Percentiles rank a stretch among this genome's conserved stretches.
Evolutionary conservation across 2,888 invertebrate genomes (phyloP).

Genomic region (Melanostoma mellinum): DNA sequence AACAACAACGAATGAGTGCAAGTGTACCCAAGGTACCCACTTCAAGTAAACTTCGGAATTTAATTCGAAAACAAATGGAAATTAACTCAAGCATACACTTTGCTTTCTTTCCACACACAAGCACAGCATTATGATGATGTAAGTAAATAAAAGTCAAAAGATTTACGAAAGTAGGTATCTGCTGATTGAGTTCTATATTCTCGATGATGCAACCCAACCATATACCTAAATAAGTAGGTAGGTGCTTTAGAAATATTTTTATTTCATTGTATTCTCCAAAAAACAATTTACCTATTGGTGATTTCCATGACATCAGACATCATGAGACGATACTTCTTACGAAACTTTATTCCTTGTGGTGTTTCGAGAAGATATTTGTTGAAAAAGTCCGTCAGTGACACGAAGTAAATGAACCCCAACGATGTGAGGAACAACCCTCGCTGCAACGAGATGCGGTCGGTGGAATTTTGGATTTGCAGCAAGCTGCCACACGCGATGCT

Average conservation of each 20-base stretch:
- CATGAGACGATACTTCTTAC: slow-evolving; percentile 86
- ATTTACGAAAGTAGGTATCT: too few species aligned
- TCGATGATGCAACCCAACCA: too few species aligned
- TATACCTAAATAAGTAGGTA: neutral
- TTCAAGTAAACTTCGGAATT: too few species aligned
- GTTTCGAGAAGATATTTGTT: slow-evolving; percentile 86
- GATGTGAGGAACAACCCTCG: slow-evolving; percentile 85
- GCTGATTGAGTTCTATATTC: too few species aligned
- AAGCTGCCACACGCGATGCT: slow-evolving; percentile 81
- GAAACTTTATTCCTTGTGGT: slow-evolving; percentile 84
- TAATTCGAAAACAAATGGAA: too few species aligned
- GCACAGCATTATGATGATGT: too few species aligned
- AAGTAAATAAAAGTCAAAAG: too few species aligned
- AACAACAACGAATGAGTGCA: too few species aligned
- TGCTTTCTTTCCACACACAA: too few species aligned
- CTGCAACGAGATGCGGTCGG: slow-evolving; percentile 84
- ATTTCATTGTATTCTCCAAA: too few species aligned
- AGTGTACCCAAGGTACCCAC: too few species aligned
- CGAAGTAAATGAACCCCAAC: slow-evolving; percentile 87
- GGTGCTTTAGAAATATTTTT: neutral
- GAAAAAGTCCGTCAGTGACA: slow-evolving; percentile 86
- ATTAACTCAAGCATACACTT: too few species aligned
- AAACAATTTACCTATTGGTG: slow-evolving; percentile 87
- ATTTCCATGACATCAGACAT: slow-evolving; percentile 88
- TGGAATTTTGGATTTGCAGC: slow-evolving; percentile 80